A percentile compares a stretch with the other conserved stretches of the same genome.
Evolutionary conservation across 2,888 invertebrate genomes (phyloP).

Genomic region (Linyphia triangularis): DNA sequence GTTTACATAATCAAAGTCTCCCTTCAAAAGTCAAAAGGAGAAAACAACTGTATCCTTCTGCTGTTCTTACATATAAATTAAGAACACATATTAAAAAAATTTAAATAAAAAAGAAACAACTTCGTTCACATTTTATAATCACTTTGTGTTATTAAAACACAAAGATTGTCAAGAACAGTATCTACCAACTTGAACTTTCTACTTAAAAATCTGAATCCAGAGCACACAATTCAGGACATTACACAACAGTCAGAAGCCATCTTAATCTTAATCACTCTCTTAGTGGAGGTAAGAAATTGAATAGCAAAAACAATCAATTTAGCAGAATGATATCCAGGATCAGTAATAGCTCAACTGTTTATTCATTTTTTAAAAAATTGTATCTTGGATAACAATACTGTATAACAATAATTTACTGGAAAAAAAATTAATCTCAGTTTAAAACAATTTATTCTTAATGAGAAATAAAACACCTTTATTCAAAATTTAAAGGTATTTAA

Average conservation of each 20-base stretch:
- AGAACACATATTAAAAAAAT: conserved; percentile 23
- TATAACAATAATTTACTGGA: background rate
- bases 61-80: conserved; percentile 28
- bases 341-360: background rate
- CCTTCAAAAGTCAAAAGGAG: conserved; percentile 27
- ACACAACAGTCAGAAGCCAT: conserved; percentile 55
- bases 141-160: conserved; percentile 68
- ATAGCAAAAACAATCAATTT: background rate
- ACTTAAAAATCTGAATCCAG: conserved; percentile 38
- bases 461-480: background rate
- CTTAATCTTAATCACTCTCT: conserved; percentile 27
- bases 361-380: background rate
- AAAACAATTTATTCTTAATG: background rate
- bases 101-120: conserved; percentile 26
- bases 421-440: background rate
- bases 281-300: background rate
- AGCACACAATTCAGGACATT: conserved; percentile 39
- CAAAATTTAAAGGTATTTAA: background rate
- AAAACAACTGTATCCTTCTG: conserved; percentile 19
- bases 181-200: conserved; percentile 44
- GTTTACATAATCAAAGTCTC: conserved; percentile 65
- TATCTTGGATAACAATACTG: background rate
- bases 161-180: conserved; percentile 73
- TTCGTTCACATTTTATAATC: conserved; percentile 42
- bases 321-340: background rate